These are phyloP conservation scores for Augochlora pura DNA, from an alignment of 1,140 invertebrate genomes.

Conservation along the genomic window DNA sequence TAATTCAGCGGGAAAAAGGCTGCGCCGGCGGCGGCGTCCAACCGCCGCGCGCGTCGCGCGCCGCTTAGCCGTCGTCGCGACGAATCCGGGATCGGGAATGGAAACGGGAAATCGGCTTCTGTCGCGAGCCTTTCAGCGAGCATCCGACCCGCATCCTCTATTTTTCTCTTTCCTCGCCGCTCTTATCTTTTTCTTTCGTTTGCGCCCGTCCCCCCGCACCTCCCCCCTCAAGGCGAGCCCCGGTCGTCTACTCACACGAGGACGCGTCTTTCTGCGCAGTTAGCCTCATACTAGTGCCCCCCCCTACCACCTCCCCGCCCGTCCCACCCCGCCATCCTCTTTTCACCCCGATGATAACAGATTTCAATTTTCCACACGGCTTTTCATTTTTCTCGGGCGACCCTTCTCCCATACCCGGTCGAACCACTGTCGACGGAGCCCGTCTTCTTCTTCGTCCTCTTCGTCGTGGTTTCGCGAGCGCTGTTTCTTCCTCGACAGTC, in stretches of 20 bases:
- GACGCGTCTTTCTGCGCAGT: constrained; percentile 54
- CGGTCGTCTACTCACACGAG: constrained; percentile 50
- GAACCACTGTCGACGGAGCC: too few relatives aligned
- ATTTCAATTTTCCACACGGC: constrained; percentile 12
- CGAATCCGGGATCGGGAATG: constrained; percentile 43
- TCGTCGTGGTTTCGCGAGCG: too few relatives aligned
- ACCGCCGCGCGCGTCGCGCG: constrained; percentile 15
- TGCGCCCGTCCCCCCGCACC: too few relatives aligned
- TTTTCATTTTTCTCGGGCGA: background rate
- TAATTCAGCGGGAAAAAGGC: constrained; percentile 48
- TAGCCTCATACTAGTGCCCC: background rate
- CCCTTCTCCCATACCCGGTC: background rate
- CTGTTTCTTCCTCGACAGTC: too few relatives aligned
- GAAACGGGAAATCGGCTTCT: constrained; percentile 49
- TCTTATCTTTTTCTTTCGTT: constrained; percentile 22
- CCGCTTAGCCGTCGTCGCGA: constrained; percentile 42
- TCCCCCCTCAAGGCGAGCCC: constrained; percentile 27
- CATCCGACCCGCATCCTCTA: constrained; percentile 28
- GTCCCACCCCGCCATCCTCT: background rate
- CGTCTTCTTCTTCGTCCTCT: too few relatives aligned
- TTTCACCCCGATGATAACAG: constrained; percentile 6
- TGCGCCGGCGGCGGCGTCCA: background rate
- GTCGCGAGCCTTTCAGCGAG: constrained; percentile 20
- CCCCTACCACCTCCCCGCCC: background rate
- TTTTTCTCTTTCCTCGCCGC: too few relatives aligned